phyloP scores from a whole-genome alignment of 2,888 invertebrate genomes.

The Heterodera filipjevi region DNA sequence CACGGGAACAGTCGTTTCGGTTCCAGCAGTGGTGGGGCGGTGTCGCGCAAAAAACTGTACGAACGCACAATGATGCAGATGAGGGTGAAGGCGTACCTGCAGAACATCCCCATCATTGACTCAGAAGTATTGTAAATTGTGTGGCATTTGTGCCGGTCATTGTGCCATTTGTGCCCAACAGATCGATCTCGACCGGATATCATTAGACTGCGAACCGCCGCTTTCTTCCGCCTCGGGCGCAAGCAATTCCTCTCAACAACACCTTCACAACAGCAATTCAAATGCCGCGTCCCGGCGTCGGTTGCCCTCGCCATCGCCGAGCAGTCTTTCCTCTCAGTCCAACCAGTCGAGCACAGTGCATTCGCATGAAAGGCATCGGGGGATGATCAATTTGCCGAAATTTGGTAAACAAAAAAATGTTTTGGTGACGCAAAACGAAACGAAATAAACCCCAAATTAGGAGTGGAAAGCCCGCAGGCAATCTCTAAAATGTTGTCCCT shows the following conservation, averaged over 20 bases:
- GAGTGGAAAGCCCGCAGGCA: conserved; percentile 93
- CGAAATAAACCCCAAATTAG: conserved; percentile 62
- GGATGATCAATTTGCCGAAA: conserved; percentile 32
- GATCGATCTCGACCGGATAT: conserved; percentile 79
- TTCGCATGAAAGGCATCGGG: conserved; percentile 22
- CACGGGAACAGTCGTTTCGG: conserved; percentile 23
- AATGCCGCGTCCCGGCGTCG: conserved; percentile 68
- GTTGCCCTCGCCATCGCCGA: conserved; percentile 78
- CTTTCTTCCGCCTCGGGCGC: conserved; percentile 36
- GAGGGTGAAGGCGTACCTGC: conserved; percentile 91
- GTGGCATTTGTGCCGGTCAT: too few species aligned
- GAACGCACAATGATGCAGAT: conserved; percentile 89
- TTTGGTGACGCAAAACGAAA: background rate
- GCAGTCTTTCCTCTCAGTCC: conserved; percentile 81
- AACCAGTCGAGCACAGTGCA: conserved; percentile 69
- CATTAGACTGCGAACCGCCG: conserved; percentile 81
- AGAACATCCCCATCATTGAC: conserved; percentile 72
- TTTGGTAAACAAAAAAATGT: conserved; percentile 35
- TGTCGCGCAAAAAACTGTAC: conserved; percentile 60
- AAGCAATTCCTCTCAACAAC: conserved; percentile 21
- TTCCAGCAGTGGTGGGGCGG: conserved; percentile 23
- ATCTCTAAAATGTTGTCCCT: conserved; percentile 91
- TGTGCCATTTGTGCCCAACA: background rate
- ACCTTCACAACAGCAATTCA: conserved; percentile 13
- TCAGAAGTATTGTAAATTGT: too few species aligned